Evolutionary conservation across 1,140 invertebrate species (phyloP), one percentile per base, ranked within the genome.

Genomic region (Metaphire vulgaris): DNA sequence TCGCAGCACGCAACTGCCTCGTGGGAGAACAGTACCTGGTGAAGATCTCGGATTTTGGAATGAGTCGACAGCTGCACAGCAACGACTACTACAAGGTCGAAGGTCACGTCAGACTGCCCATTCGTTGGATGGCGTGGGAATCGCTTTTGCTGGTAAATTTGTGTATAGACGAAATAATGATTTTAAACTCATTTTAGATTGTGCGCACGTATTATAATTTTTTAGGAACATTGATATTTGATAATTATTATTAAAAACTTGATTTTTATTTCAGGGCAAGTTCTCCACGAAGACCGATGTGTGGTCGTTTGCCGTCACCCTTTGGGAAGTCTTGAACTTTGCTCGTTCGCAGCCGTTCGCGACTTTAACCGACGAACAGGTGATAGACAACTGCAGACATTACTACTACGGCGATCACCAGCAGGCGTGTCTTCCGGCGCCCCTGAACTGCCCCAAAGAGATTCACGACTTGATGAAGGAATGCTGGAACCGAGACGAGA

Each of bases 121-220:
- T 96, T 73, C 89, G 94, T 32, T 95, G 93, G 94, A 94, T 94
- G 89, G 91, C 93, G n/a, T 94, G 92, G 92, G 93, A 94, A 86
- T 92, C 91, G 83, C 89, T 93, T 79, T 32, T 78, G 28, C 68
- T 76, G 74, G 77, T 78, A 33, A 68, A 66, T 69, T 33, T 16
- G 1, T 21, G 69, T n/a, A n/a, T n/a, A n/a, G n/a, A n/a, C n/a
- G n/a, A n/a, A n/a, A n/a, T n/a, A n/a, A n/a, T n/a, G n/a, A n/a
- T n/a, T n/a, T n/a, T n/a, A n/a, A n/a, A n/a, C n/a, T n/a, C n/a
- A n/a, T n/a, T n/a, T n/a, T n/a, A n/a, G n/a, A n/a, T n/a, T n/a
- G n/a, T n/a, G n/a, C n/a, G n/a, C n/a, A n/a, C n/a, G n/a, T n/a
- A n/a, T n/a, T n/a, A n/a, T n/a, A n/a, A n/a, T n/a, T n/a, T n/a